These are phyloP conservation scores for Aldrovandia affinis DNA, from an alignment of 2,797 vertebrate species.

Conservation along the genomic window DNA sequence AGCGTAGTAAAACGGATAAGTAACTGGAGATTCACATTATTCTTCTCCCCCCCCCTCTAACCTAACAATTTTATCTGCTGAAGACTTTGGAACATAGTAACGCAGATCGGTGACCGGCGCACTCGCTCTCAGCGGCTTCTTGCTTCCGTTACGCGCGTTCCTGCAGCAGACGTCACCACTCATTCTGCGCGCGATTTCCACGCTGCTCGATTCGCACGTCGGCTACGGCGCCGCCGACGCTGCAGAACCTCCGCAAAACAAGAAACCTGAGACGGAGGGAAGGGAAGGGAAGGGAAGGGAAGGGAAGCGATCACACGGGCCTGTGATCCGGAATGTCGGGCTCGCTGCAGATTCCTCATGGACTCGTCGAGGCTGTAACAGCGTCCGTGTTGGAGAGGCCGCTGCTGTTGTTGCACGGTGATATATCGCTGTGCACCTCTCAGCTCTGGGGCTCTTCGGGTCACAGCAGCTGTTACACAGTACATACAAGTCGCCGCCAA, in stretches of 20 bases:
- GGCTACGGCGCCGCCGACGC: neutral
- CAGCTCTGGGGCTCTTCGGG: no score
- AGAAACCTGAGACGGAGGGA: neutral
- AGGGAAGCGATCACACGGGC: neutral
- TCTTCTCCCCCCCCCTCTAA: slow-evolving; percentile 27
- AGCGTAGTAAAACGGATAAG: no score
- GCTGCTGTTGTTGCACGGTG: neutral
- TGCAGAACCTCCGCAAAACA: neutral
- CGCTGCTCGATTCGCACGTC: neutral
- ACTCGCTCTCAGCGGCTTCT: neutral
- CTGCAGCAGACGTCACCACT: neutral
- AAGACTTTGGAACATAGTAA: no score
- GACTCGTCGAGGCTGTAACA: neutral
- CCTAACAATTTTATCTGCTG: no score
- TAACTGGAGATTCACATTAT: no score
- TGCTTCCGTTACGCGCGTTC: no score
- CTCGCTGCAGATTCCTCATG: neutral
- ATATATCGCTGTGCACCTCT: neutral
- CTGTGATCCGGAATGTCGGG: neutral
- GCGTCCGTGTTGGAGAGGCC: no score
- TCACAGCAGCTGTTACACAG: no score
- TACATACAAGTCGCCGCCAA: no score
- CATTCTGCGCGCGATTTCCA: neutral
- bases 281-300: neutral
- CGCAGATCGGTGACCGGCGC: no score